Percentiles rank a stretch among this genome's conserved stretches.
Conservation (phyloP, 2,113 vertebrate species). For the Ophthalmolycus amberensis region DNA sequence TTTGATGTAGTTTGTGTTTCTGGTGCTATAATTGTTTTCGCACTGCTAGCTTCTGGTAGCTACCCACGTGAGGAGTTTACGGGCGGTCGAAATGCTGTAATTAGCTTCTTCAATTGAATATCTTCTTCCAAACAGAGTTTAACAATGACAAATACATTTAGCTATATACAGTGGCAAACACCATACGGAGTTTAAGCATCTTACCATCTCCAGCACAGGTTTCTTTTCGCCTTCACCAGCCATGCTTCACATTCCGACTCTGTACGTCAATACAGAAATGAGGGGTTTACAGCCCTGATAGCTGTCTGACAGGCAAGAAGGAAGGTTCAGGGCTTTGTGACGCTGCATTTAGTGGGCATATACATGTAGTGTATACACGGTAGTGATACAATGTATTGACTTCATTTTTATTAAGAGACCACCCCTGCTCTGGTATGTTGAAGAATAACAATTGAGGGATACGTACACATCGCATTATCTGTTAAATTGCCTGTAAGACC, state of each 20-base stretch:
- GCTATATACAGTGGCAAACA: background rate
- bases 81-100: background rate
- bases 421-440: background rate
- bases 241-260: slow-evolving; percentile 73
- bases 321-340: no score
- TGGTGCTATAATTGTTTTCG: background rate
- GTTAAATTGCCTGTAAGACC: slow-evolving; percentile 15
- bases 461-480: no score
- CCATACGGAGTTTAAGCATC: background rate
- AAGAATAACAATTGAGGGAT: background rate
- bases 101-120: background rate
- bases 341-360: background rate
- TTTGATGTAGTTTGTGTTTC: background rate
- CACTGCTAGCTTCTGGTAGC: slow-evolving; percentile 1
- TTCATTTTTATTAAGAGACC: background rate
- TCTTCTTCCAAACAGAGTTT: background rate
- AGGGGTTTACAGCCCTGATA: fast-evolving
- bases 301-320: background rate
- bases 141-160: background rate
- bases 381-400: background rate
- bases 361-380: background rate
- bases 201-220: slow-evolving; percentile 84
- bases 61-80: slow-evolving; percentile 48
- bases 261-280: fast-evolving
- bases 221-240: slow-evolving; percentile 79